Percentiles rank a stretch among this genome's conserved stretches.
These are phyloP conservation scores for Trichopoda pennipes DNA, from an alignment of 2,888 invertebrate species.

Conservation along the genomic window DNA sequence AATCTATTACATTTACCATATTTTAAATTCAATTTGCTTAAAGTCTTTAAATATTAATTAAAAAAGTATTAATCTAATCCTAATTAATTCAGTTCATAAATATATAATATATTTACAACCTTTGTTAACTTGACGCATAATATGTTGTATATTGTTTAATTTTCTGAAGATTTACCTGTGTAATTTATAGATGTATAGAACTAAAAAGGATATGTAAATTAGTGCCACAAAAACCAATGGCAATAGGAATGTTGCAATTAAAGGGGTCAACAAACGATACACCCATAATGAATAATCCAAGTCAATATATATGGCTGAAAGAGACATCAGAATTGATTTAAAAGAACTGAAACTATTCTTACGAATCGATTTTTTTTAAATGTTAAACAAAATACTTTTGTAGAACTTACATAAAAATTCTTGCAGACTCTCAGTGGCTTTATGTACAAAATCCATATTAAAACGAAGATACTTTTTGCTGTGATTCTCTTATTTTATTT, in stretches of 20 bases:
- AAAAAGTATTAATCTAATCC: too few relatives aligned
- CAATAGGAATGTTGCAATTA: constrained; percentile 91
- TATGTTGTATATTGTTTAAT: too few relatives aligned
- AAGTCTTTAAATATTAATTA: too few relatives aligned
- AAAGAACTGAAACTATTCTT: not conserved
- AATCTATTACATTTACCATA: too few relatives aligned
- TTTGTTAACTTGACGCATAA: too few relatives aligned
- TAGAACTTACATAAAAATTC: constrained; percentile 75
- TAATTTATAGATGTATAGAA: constrained; percentile 92
- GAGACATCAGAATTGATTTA: not conserved
- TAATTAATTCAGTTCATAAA: too few relatives aligned
- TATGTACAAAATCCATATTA: constrained; percentile 76
- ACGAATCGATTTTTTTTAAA: constrained; percentile 10
- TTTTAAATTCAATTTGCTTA: too few relatives aligned
- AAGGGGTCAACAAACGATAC: constrained; percentile 90
- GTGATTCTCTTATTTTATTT: constrained; percentile 3
- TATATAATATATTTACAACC: too few relatives aligned
- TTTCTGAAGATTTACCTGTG: constrained; percentile 84
- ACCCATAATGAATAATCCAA: constrained; percentile 92
- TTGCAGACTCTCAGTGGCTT: constrained; percentile 72
- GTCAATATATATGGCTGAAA: constrained; percentile 88
- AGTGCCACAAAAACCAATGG: constrained; percentile 90
- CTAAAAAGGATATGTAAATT: constrained; percentile 90
- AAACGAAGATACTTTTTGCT: constrained; percentile 1
- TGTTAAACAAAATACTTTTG: not conserved